Evolutionary conservation across 2,797 vertebrate genomes (phyloP), one percentile per base, ranked within the genome.

Genomic region (Anas flavirostris): DNA sequence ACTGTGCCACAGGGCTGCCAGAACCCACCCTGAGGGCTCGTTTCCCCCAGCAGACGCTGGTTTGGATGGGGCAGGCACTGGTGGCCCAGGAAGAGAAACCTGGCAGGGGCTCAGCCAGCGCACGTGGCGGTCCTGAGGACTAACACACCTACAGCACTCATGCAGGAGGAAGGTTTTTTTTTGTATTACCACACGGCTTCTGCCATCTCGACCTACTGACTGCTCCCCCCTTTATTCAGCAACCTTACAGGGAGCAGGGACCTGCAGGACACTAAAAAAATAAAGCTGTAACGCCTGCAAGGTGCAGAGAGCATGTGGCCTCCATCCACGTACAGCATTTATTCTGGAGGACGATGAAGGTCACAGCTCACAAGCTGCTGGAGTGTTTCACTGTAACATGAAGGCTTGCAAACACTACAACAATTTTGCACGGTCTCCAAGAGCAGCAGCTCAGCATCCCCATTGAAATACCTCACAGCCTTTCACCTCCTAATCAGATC

Each of bases 401-500:
- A 41, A 35, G 89, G 35, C 59, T 82, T 75, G 39, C 74, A 78
- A 88, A 87, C 63, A 62, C 62, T 74, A 29, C 53, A 72, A 28
- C 66, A 60, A 41, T 83, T 94, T 77, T 44, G 37, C 39, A 26
- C 4, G 3, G 28, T 67, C 19, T 90, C 60, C 82, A 91, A 22
- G n/a, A 91, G 55, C 77, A 91, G 53, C 50, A 85, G 84, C 87
- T 89, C 59, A 78, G 77, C 68, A 88, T 66, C 55, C 73, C 76
- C 92, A 83, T 1, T 89, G 69, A 92, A 92, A 76, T 55, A 69
- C 5, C 16, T 4, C 18, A 43, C 60, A 93, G 90, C 90, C 93
- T 95, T 95, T 96, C 69, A 94, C 31, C 84, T 91, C 50, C 41
- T 78, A 62, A 52, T 75, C 77, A 59, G 91, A 78, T 85, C 31